A percentile compares a stretch with the other conserved stretches of the same genome.
phyloP scores from a whole-genome alignment of 2,113 vertebrate species.

The Zosterops pallidus region DNA sequence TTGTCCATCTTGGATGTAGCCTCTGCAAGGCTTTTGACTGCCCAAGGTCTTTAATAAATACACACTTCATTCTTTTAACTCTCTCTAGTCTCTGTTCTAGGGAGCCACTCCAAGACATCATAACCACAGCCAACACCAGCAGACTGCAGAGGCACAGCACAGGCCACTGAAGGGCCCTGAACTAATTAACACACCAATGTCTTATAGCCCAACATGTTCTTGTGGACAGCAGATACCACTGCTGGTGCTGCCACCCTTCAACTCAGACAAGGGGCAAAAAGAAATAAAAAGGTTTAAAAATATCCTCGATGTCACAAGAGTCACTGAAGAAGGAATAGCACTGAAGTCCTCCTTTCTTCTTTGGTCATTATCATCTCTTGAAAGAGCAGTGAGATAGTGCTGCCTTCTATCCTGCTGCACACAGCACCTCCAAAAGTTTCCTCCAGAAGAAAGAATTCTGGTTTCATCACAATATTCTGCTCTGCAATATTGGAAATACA shows the following conservation, averaged over 20 bases:
- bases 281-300: background rate
- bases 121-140: fast-evolving
- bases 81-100: background rate
- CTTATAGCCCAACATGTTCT: background rate
- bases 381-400: background rate
- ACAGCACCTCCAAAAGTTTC: background rate
- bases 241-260: background rate
- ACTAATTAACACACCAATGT: background rate
- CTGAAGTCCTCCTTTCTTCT: background rate
- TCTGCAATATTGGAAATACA: background rate
- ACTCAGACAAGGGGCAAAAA: background rate
- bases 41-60: background rate
- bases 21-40: background rate
- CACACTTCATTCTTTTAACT: background rate
- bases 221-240: background rate
- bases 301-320: background rate
- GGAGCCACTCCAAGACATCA: background rate
- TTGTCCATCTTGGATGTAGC: background rate
- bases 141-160: background rate
- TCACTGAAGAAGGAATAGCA: background rate
- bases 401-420: background rate
- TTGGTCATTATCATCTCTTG: background rate
- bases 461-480: background rate
- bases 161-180: background rate
- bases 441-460: background rate